These are phyloP conservation scores for Notiomystis cincta DNA, from an alignment of 2,113 vertebrate genomes.

Conservation along the genomic window DNA sequence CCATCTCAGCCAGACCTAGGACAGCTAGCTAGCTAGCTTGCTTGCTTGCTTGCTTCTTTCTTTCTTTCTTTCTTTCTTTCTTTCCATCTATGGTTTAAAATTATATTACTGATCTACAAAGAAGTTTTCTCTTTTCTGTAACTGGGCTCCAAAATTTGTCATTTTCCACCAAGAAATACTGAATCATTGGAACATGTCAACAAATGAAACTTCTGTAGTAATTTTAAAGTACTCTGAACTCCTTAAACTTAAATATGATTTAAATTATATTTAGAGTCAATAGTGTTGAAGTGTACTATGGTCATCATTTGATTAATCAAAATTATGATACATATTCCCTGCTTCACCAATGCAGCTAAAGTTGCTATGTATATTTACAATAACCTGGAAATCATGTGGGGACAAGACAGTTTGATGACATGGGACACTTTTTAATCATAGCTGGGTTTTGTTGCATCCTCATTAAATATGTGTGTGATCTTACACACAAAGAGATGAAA, in stretches of 20 bases:
- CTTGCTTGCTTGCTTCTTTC: not conserved
- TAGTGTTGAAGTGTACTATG: not conserved
- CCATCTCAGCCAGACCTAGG: not conserved
- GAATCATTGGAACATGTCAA: not conserved
- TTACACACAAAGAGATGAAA: constrained; percentile 18
- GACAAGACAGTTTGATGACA: not conserved
- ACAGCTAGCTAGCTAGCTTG: too few species aligned
- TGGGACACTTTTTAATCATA: not conserved
- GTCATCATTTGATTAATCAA: not conserved
- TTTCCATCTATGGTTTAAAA: not conserved
- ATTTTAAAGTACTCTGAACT: not conserved
- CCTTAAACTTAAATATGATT: not conserved
- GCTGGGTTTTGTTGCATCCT: not conserved
- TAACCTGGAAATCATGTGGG: not conserved
- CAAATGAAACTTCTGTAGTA: not conserved
- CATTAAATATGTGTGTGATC: constrained; percentile 28
- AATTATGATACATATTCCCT: not conserved
- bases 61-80: too few species aligned
- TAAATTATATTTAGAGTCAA: not conserved
- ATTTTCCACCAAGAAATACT: not conserved
- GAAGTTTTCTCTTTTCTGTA: not conserved
- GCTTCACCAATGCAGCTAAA: not conserved
- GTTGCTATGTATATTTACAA: not conserved
- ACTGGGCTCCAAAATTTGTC: not conserved
- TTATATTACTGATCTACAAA: not conserved